These are phyloP conservation scores for Apodemia hepburni DNA, from an alignment of 2,888 invertebrate species.

Conservation along the genomic window DNA sequence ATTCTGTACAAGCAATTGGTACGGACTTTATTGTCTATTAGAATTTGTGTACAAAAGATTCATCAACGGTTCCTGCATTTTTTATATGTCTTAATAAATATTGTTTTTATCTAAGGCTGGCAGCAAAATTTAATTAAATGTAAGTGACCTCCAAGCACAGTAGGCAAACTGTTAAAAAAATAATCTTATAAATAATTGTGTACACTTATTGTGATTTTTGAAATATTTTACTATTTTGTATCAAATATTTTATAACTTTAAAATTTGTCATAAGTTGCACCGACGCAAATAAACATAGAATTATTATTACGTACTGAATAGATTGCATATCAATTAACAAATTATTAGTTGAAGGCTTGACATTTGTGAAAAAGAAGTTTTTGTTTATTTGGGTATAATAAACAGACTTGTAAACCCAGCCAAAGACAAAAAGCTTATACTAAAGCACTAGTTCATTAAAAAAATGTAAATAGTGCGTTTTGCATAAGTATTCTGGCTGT, in stretches of 20 bases:
- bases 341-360: too few relatives aligned
- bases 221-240: too few relatives aligned
- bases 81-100: not conserved
- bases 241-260: not conserved
- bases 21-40: slow-evolving; percentile 36
- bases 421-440: not conserved
- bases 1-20: slow-evolving; percentile 50
- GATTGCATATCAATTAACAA: too few relatives aligned
- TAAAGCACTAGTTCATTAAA: not conserved
- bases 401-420: not conserved
- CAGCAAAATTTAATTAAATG: not conserved
- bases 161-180: not conserved
- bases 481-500: not conserved
- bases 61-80: not conserved
- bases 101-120: slow-evolving; percentile 2
- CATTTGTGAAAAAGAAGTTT: too few relatives aligned
- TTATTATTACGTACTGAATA: not conserved
- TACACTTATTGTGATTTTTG: too few relatives aligned
- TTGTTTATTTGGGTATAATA: not conserved
- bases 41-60: slow-evolving; percentile 1
- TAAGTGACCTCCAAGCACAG: not conserved
- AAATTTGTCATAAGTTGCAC: not conserved
- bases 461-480: not conserved
- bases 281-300: not conserved
- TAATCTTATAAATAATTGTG: not conserved